A percentile compares a stretch with the other conserved stretches of the same genome.
Conservation (phyloP, 2,888 invertebrate species). For the Saturnia japonica region DNA sequence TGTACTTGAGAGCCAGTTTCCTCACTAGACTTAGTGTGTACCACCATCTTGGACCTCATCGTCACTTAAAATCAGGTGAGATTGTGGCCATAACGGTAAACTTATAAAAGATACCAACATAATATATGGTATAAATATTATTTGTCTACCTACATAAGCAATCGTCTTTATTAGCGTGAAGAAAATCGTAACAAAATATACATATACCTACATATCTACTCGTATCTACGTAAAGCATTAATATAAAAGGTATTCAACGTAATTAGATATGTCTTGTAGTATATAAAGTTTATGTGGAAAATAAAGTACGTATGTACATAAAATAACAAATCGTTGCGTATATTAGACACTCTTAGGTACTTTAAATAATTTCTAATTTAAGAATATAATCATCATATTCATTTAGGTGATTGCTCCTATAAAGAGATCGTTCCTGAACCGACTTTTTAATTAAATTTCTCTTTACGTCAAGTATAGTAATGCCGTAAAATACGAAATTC, state of each 20-base stretch:
- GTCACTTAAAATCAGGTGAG: too few relatives aligned
- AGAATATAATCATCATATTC: not conserved
- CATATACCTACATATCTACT: not conserved
- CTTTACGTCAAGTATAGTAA: slow-evolving; percentile 55
- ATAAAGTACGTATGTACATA: not conserved
- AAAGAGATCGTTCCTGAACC: slow-evolving; percentile 54
- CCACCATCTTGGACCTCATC: too few relatives aligned
- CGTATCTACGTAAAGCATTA: not conserved
- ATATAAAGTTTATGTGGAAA: not conserved
- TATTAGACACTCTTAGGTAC: too few relatives aligned
- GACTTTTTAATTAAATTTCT: slow-evolving; percentile 67
- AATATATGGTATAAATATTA: too few relatives aligned
- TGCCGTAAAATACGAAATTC: slow-evolving; percentile 69
- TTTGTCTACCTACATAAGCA: too few relatives aligned
- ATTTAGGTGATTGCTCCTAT: slow-evolving; percentile 31
- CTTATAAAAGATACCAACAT: too few relatives aligned
- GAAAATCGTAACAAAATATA: not conserved
- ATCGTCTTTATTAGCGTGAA: not conserved
- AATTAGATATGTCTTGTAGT: not conserved
- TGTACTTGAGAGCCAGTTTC: too few relatives aligned
- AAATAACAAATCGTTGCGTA: not conserved
- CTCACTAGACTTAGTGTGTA: too few relatives aligned
- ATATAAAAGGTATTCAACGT: not conserved
- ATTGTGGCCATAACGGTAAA: too few relatives aligned
- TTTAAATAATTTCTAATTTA: not conserved